A percentile compares a stretch with the other conserved stretches of the same genome.
Conservation (phyloP, 2,888 invertebrate genomes). For the Sinotaia quadrata region DNA sequence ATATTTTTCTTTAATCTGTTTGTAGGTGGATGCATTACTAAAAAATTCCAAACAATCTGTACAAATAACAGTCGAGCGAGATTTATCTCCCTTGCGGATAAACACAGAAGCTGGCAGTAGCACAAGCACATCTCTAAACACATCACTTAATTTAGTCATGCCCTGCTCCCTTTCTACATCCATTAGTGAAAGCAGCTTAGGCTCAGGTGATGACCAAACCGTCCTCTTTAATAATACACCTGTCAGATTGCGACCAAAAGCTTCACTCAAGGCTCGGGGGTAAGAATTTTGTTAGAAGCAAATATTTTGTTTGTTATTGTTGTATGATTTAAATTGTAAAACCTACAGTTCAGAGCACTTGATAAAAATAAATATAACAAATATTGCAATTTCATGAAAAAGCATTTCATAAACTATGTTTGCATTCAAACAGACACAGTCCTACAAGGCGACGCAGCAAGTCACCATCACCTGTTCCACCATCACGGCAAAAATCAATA, state of each 20-base stretch:
- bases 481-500: conserved; percentile 56
- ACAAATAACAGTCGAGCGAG: conserved; percentile 90
- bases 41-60: conserved; percentile 59
- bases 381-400: too few species aligned
- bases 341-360: too few species aligned
- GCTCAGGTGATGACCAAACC: conserved; percentile 28
- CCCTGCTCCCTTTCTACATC: conserved; percentile 29
- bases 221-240: conserved; percentile 48
- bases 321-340: too few species aligned
- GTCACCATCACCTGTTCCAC: conserved; percentile 63
- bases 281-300: too few species aligned
- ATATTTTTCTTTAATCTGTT: conserved; percentile 32
- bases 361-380: too few species aligned
- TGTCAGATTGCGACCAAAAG: conserved; percentile 52
- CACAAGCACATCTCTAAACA: background rate
- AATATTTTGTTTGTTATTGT: too few species aligned
- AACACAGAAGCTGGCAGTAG: conserved; percentile 27
- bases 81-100: conserved; percentile 80
- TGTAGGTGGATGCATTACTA: conserved; percentile 66
- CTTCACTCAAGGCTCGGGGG: conserved; percentile 42
- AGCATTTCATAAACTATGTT: background rate
- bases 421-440: conserved; percentile 50
- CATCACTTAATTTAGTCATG: background rate
- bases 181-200: background rate
- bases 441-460: conserved; percentile 61